Base-by-base conservation (phyloP, 2,888 invertebrate genomes). In the Drosophila cognata region DNA sequence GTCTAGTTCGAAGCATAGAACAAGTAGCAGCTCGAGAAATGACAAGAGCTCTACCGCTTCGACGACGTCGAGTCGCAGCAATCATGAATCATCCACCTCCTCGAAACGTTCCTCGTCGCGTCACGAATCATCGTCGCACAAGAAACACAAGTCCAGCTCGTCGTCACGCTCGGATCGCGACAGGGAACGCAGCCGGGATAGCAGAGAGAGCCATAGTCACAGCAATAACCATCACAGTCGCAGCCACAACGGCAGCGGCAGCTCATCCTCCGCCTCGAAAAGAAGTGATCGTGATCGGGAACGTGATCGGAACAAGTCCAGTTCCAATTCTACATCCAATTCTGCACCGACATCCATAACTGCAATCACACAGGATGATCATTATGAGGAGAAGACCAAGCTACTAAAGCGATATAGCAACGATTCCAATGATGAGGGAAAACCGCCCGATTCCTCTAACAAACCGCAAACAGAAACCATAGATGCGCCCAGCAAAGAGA, bases 341-440 rank as follows among this genome's bases (percentile, higher is more conserved):
- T 71, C 75, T 8, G 64, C 75, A 6, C 43, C 72, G 1, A 72
- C 63, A 52, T 69, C 82, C 16, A 56, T 67, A 35, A 52, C 58
- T 16, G 35, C 79, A 21, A 43, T 66, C 18, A 55, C 74, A 16
- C 77, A 71, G 65, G 97, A 97, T 88, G 97, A 97, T 92, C 96
- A 97, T 46, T 74, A 70, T 55, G 84, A 86, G 55, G 70, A 63
- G 29, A 84, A 84, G 48, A 62, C 71, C 6, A 84, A 88, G 52
- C 63, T 81, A 16, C 94, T 95, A 61, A 94, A 94, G 78, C 94
- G 97, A 10, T 94, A 97, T 57, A 97, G 97, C 0, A 96, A 96
- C 0, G 97, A 97, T 93, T 97, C 97, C 1, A 97, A 96, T 81
- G 97, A 96, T 91, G 97, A 93, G 16, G 94, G 94, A 65, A 94